Evolutionary conservation across 2,888 invertebrate species (phyloP), one percentile per base, ranked within the genome.

Genomic region (Sarcophaga subvicina): DNA sequence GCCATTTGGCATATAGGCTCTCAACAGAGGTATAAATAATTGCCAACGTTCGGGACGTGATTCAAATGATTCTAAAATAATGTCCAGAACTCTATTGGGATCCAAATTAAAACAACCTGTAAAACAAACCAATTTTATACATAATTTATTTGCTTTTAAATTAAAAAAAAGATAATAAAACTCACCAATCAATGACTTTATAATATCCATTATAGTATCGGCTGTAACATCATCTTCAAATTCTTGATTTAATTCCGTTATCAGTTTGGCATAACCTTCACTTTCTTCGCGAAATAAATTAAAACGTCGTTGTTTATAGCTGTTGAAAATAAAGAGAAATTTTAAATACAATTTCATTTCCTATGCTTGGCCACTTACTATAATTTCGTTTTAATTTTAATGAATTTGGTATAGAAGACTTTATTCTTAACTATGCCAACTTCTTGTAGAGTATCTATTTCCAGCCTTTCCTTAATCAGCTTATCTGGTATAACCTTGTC

Each of bases 221-320:
- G 96, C 95, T 81, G 95, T 95, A 12, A 90, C 91, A 70, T 91
- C 91, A 37, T 92, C 91, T 22, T 93, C 91, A 80, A 93, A 93
- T 90, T 97, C 97, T 93, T 98, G 98, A 94, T 98, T 98, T 85
- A 99, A 94, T 94, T 99, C 99, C 22, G 98, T 97, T 83, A 99
- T 96, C 69, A 99, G 94, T 93, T 99, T 99, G 2, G 99, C 97
- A 94, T 98, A 99, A 8, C 99, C 99, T 95, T 99, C 99, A 94
- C 98, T 98, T 94, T 99, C 99, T 94, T 99, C 99, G 79, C 99
- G 96, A 92, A 99, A 97, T 90, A 99, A 95, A 94, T 99, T 99
- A 94, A 99, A 99, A 92, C 99, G 99, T 90, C 99, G 96, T 94
- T 99, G 99, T 93, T 99, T 99, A 94, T 99, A 99, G 93, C 99